Conservation (phyloP, 1,140 invertebrate genomes). For the Pseudomyrmex gracilis region DNA sequence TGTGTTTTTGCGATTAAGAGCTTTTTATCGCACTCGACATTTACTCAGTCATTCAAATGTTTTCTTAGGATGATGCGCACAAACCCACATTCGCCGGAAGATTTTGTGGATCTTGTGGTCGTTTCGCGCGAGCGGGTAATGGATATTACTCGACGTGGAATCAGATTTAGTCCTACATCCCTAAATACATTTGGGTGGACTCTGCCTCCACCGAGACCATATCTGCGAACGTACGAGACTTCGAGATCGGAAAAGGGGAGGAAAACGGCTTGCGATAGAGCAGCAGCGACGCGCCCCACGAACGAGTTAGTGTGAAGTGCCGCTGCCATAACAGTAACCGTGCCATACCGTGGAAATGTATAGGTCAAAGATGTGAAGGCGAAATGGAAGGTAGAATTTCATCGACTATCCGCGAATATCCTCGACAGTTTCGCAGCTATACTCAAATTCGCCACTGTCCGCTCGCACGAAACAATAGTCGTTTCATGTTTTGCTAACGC, state of each 20-base stretch:
- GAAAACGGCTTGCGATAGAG: constrained; percentile 47
- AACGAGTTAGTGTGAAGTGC: constrained; percentile 55
- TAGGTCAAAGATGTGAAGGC: constrained; percentile 28
- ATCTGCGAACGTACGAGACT: constrained; percentile 28
- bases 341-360: constrained; percentile 68
- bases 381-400: constrained; percentile 52
- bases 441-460: constrained; percentile 14
- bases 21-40: not conserved
- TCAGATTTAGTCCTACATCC: constrained; percentile 42
- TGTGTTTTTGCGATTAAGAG: not conserved
- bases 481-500: not conserved
- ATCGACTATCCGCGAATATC: constrained; percentile 38
- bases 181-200: constrained; percentile 45
- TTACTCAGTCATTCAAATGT: too few relatives aligned
- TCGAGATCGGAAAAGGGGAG: not conserved
- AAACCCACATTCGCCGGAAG: not conserved
- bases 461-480: not conserved
- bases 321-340: constrained; percentile 76
- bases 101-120: not conserved
- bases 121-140: constrained; percentile 7
- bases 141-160: constrained; percentile 26
- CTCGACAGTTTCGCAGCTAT: not conserved
- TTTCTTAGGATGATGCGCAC: not conserved
- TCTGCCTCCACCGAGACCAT: constrained; percentile 38
- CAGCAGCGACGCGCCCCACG: not conserved